Evolutionary conservation across 2,113 vertebrate species (phyloP).

Genomic region (Aegotheles bennettii): DNA sequence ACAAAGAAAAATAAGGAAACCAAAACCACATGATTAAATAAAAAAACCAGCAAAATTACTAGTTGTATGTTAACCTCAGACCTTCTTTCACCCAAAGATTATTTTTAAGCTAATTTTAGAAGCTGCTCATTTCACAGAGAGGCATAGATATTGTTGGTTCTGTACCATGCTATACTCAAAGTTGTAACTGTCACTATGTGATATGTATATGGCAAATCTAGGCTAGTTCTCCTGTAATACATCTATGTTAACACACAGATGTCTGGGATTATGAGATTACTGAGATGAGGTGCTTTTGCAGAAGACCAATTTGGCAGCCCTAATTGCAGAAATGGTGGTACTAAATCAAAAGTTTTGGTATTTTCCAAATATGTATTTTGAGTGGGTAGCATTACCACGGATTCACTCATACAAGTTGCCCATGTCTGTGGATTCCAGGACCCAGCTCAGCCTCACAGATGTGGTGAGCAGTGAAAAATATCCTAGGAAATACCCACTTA

Average conservation of each 20-base stretch:
- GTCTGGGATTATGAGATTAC: not conserved
- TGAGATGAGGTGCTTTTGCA: not conserved
- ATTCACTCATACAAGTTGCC: not conserved
- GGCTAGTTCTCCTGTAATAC: not conserved
- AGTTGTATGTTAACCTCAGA: not conserved
- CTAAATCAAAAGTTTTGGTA: not conserved
- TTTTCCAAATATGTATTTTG: not conserved
- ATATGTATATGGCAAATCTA: not conserved
- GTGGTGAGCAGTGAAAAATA: not conserved
- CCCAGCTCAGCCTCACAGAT: not conserved
- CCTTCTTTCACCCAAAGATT: not conserved
- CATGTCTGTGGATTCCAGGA: not conserved
- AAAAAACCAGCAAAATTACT: not conserved
- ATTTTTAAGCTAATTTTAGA: not conserved
- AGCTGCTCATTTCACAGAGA: not conserved
- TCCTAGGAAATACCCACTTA: not conserved
- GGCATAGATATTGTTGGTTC: rapidly evolving
- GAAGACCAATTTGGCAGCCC: not conserved
- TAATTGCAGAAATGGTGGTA: not conserved
- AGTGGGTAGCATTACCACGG: not conserved
- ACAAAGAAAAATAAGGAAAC: not conserved
- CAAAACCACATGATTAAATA: not conserved
- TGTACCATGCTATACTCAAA: not conserved
- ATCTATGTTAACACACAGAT: not conserved
- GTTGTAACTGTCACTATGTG: not conserved